phyloP scores from a whole-genome alignment of 2,797 vertebrate genomes.

The Pachyuromys duprasi region DNA sequence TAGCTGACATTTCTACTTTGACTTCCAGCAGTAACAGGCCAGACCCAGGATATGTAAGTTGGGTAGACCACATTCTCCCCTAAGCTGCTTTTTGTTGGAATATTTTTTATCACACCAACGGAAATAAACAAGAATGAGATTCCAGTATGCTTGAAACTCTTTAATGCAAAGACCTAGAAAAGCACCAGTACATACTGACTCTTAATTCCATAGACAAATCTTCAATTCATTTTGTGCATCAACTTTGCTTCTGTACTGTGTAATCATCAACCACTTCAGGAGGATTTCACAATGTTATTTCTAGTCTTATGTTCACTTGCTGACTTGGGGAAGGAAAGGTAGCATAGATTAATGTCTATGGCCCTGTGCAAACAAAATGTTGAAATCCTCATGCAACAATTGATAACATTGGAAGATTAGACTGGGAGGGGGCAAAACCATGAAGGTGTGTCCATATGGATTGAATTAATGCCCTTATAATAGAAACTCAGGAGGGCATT shows the following conservation, averaged over 20 bases:
- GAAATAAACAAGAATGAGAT: not conserved
- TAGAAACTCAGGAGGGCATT: not conserved
- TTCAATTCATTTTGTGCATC: not conserved
- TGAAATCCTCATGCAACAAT: not conserved
- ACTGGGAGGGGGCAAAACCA: too few species aligned
- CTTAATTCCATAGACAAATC: not conserved
- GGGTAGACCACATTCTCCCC: not conserved
- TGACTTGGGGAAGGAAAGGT: not conserved
- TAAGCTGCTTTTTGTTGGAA: too few species aligned
- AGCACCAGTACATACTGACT: not conserved
- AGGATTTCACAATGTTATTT: not conserved
- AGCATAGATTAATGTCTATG: not conserved
- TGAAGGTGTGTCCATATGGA: not conserved
- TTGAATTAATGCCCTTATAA: not conserved
- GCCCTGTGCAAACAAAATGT: not conserved
- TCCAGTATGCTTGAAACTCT: not conserved
- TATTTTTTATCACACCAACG: not conserved
- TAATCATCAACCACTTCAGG: not conserved
- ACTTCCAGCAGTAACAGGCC: not conserved
- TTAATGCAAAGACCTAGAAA: not conserved
- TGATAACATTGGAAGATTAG: not conserved
- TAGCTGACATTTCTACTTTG: not conserved
- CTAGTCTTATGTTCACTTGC: not conserved
- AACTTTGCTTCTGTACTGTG: not conserved
- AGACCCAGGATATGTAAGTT: not conserved